These are phyloP conservation scores for Choreutis nemorana DNA, from an alignment of 2,888 invertebrate species.

Conservation along the genomic window DNA sequence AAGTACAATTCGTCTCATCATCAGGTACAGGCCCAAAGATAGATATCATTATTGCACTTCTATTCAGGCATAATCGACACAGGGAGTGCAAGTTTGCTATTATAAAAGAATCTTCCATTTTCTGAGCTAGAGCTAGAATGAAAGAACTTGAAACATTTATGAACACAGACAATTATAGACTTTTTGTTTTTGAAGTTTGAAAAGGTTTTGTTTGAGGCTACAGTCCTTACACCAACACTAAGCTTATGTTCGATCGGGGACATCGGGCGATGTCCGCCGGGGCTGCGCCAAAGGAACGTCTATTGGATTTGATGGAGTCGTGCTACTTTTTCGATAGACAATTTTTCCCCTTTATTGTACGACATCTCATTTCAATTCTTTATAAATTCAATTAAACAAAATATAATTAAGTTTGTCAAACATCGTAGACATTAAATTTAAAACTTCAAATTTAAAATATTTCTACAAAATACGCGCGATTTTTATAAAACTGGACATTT, in stretches of 20 bases:
- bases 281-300: constrained; percentile 61
- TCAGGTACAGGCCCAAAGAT: constrained; percentile 68
- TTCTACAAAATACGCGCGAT: no score
- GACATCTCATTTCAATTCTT: no score
- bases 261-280: constrained; percentile 61
- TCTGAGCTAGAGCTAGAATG: constrained; percentile 12
- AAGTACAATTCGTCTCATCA: constrained; percentile 45
- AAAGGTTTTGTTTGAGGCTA: constrained; percentile 28
- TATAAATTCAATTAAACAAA: no score
- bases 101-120: constrained; percentile 62
- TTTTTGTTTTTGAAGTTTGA: constrained; percentile 24
- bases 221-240: constrained; percentile 41
- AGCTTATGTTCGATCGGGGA: constrained; percentile 62
- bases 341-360: no score
- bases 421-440: no score
- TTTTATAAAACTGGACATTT: no score
- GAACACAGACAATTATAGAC: constrained; percentile 8
- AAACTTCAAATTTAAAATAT: no score
- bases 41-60: constrained; percentile 69
- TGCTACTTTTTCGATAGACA: no score
- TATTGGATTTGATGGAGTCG: no score
- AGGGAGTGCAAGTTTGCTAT: constrained; percentile 69
- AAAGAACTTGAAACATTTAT: constrained; percentile 5
- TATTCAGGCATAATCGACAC: constrained; percentile 72
- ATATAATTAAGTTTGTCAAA: no score